Conservation (phyloP, 64 coral and sea anemone genomes). For the Orbicella faveolata region DNA sequence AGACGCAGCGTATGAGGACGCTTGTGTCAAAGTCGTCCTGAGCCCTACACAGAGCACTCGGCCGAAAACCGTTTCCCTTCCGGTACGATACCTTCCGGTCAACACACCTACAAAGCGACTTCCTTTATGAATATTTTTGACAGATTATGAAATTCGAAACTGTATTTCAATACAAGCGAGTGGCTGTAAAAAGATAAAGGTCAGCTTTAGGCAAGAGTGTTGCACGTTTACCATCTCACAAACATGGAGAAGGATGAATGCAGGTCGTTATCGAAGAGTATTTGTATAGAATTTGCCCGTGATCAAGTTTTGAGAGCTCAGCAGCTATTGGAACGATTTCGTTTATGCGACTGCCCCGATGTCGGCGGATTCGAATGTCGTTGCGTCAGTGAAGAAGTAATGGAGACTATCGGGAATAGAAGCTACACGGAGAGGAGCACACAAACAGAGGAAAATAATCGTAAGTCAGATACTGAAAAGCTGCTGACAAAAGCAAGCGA, state of each 20-base stretch:
- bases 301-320: slow-evolving; percentile 11
- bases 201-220: too few species aligned
- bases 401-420: too few species aligned
- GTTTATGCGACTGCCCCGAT: neutral
- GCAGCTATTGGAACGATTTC: neutral
- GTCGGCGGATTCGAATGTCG: neutral
- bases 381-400: neutral
- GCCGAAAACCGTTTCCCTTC: too few species aligned
- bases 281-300: neutral
- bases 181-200: neutral
- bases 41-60: too few species aligned
- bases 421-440: neutral
- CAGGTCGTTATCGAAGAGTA: neutral
- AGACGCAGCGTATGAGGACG: too few species aligned
- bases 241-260: slow-evolving; percentile 2
- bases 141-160: too few species aligned
- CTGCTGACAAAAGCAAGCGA: too few species aligned
- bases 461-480: neutral
- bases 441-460: neutral
- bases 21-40: too few species aligned
- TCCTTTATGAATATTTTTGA: too few species aligned
- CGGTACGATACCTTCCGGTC: too few species aligned
- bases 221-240: neutral
- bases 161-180: too few species aligned
- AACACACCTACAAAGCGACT: too few species aligned